Percentiles rank a stretch among this genome's conserved stretches.
Conservation (phyloP, 2,113 vertebrate species). For the Kryptolebias marmoratus region DNA sequence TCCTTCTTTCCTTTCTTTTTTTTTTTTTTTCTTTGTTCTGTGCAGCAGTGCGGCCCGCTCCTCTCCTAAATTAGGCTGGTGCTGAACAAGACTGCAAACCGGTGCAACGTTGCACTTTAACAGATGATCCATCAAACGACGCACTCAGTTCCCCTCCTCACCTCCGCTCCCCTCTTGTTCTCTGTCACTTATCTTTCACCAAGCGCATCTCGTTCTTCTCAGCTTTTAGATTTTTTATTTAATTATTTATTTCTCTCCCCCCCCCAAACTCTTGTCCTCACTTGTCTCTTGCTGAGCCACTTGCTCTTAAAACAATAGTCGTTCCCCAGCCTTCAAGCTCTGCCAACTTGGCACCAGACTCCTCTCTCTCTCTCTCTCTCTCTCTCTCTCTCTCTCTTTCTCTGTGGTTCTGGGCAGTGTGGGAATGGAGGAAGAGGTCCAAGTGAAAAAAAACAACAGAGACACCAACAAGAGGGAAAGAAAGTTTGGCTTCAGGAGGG, state of each 20-base stretch:
- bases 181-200: slow-evolving; percentile 30
- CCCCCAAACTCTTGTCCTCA: neutral
- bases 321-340: slow-evolving; percentile 15
- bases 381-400: neutral
- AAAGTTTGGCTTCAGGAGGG: slow-evolving; percentile 17
- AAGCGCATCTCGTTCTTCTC: slow-evolving; percentile 1
- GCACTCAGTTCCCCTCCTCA: slow-evolving; percentile 7
- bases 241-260: neutral
- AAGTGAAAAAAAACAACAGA: slow-evolving; percentile 22
- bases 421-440: slow-evolving; percentile 65
- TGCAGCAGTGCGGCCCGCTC: slow-evolving; percentile 54
- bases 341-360: slow-evolving; percentile 54
- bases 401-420: slow-evolving; percentile 60
- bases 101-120: slow-evolving; percentile 62
- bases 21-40: slow-evolving; percentile 30
- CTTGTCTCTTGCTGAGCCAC: slow-evolving; percentile 4
- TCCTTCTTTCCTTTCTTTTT: slow-evolving; percentile 9
- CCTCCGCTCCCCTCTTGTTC: neutral
- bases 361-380: too few species aligned
- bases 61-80: slow-evolving; percentile 67
- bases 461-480: neutral
- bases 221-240: slow-evolving; percentile 5
- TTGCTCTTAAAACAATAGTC: slow-evolving; percentile 21
- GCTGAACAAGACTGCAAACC: slow-evolving; percentile 62
- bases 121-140: slow-evolving; percentile 65